Evolutionary conservation across 1,140 invertebrate genomes (phyloP).

Genomic region (Chlorops oryzae): DNA sequence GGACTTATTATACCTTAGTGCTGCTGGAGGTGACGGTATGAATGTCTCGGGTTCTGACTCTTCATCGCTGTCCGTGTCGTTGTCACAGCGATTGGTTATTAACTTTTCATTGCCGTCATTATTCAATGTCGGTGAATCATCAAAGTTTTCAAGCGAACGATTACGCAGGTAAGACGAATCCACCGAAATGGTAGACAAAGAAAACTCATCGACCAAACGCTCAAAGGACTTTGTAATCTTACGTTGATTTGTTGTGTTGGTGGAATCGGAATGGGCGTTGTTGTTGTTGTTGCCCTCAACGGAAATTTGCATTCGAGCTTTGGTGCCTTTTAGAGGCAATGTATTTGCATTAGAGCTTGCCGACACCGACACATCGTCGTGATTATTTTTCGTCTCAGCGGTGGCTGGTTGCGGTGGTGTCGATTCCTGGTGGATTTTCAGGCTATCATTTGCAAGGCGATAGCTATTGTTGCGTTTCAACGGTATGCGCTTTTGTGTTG

Average conservation of each 20-base stretch:
- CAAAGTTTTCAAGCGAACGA: conserved; percentile 46
- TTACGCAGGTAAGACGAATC: conserved; percentile 47
- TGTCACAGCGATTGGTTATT: too few relatives aligned
- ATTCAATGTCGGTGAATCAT: conserved; percentile 32
- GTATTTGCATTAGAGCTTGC: conserved; percentile 17
- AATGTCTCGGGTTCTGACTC: conserved; percentile 47
- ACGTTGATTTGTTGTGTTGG: conserved; percentile 9
- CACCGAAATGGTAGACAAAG: conserved; percentile 31
- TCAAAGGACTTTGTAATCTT: conserved; percentile 49
- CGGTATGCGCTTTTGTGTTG: conserved; percentile 19
- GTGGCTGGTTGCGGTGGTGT: too few relatives aligned
- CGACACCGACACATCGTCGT: neutral
- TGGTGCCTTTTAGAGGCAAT: conserved; percentile 26
- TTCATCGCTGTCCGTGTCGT: conserved; percentile 19
- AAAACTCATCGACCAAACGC: conserved; percentile 43
- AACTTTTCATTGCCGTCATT: conserved; percentile 1
- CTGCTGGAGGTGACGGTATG: conserved; percentile 16
- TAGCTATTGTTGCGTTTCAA: conserved; percentile 81
- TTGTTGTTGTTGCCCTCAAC: too few relatives aligned
- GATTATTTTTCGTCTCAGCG: conserved; percentile 44
- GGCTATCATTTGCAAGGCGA: conserved; percentile 64
- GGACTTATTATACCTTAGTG: conserved; percentile 39
- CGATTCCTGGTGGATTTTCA: conserved; percentile 41
- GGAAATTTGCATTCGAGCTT: too few relatives aligned
- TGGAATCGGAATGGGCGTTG: conserved; percentile 14